These are phyloP conservation scores for Aurelia aurita DNA, from an alignment of 30 jellyfish, hydroid and myxozoan species.

Conservation along the genomic window DNA sequence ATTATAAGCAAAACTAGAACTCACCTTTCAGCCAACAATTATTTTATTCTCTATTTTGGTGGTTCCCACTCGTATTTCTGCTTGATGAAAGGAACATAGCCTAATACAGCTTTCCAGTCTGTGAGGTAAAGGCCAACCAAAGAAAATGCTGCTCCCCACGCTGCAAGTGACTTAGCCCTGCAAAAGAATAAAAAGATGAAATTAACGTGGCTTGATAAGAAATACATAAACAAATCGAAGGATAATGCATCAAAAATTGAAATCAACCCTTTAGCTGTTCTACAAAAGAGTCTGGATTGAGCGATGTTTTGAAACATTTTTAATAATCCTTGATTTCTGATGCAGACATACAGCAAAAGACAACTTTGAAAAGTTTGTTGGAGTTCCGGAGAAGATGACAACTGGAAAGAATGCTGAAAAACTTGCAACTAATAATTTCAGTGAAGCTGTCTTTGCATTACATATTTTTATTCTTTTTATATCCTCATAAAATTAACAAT, in stretches of 20 bases:
- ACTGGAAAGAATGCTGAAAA: too few species aligned
- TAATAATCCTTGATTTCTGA: too few species aligned
- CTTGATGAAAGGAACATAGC: slow-evolving; percentile 76
- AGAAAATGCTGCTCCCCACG: slow-evolving; percentile 71
- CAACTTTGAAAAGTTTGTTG: too few species aligned
- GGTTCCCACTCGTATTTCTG: slow-evolving; percentile 65
- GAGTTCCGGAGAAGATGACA: too few species aligned
- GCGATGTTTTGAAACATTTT: not conserved
- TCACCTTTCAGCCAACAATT: slow-evolving; percentile 3
- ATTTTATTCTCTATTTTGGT: slow-evolving; percentile 25
- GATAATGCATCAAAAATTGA: not conserved
- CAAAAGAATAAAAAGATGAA: not conserved
- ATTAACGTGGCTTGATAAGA: not conserved
- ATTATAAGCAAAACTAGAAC: not conserved
- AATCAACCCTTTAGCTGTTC: too few species aligned
- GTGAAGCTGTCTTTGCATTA: too few species aligned
- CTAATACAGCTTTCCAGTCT: slow-evolving; percentile 83
- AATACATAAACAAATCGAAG: not conserved
- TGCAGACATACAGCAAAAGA: too few species aligned
- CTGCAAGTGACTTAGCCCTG: slow-evolving; percentile 71
- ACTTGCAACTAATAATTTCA: too few species aligned
- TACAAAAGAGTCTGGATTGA: too few species aligned
- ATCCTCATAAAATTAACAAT: too few species aligned
- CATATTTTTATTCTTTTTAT: too few species aligned
- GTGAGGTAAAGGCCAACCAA: slow-evolving; percentile 73